phyloP scores from a whole-genome alignment of 2,797 vertebrate genomes.

The Phoeniculus purpureus region DNA sequence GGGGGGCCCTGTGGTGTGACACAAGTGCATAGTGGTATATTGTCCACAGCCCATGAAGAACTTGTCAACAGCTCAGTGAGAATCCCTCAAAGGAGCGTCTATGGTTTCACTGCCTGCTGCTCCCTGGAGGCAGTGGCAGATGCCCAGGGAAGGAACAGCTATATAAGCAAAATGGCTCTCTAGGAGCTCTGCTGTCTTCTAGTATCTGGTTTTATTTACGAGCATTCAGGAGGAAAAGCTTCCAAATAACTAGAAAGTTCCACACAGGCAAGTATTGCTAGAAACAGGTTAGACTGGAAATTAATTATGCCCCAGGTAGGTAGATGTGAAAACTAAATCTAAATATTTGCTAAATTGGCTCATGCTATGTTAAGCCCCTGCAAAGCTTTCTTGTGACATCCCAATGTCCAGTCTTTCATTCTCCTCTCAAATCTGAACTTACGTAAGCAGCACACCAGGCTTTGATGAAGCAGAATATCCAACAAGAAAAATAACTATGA shows the following conservation, averaged over 20 bases:
- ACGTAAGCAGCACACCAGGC: not conserved
- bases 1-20: constrained; percentile 67
- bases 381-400: not conserved
- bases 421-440: not conserved
- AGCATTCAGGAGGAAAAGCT: not conserved
- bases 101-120: constrained; percentile 58
- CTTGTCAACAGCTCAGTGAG: constrained; percentile 73
- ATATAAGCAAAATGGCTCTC: constrained; percentile 49
- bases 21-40: constrained; percentile 63
- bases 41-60: constrained; percentile 66
- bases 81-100: constrained; percentile 49
- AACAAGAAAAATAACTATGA: not conserved
- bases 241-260: not conserved
- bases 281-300: not conserved
- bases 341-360: not conserved
- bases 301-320: not conserved
- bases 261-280: not conserved
- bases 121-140: constrained; percentile 46
- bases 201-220: constrained; percentile 3
- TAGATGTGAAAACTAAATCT: not conserved
- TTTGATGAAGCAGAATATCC: not conserved
- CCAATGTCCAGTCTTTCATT: not conserved
- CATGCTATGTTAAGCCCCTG: not conserved
- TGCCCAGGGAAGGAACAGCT: constrained; percentile 37
- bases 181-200: constrained; percentile 4